These are phyloP conservation scores for Drosophila picticornis DNA, from an alignment of 2,888 invertebrate genomes.

Conservation along the genomic window DNA sequence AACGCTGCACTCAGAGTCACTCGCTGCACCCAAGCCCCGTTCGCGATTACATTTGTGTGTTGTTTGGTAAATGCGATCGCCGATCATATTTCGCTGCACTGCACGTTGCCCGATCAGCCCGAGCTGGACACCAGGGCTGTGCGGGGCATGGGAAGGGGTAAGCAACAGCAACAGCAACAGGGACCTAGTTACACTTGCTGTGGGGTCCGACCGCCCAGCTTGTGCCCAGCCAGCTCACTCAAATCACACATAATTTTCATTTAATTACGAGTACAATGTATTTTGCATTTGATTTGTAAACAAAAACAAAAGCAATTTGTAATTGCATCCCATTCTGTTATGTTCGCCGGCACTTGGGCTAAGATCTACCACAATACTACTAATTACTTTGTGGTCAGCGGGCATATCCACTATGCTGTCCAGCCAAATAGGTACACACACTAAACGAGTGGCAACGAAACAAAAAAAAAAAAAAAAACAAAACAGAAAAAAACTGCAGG, in stretches of 20 bases:
- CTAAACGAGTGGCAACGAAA: neutral
- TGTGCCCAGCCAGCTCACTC: slow-evolving; percentile 3
- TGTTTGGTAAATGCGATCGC: slow-evolving; percentile 74
- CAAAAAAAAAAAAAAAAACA: neutral
- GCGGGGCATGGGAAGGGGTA: no score
- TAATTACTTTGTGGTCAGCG: slow-evolving; percentile 17
- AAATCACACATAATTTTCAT: slow-evolving; percentile 56
- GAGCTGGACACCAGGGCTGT: neutral
- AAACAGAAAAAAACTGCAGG: slow-evolving; percentile 30
- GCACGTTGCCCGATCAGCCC: slow-evolving; percentile 20
- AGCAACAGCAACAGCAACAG: neutral
- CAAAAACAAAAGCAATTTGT: slow-evolving; percentile 55
- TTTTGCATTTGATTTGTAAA: slow-evolving; percentile 65
- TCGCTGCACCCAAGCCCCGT: slow-evolving; percentile 11
- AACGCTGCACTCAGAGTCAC: slow-evolving; percentile 54
- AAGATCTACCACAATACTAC: neutral
- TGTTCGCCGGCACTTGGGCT: neutral
- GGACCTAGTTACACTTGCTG: slow-evolving; percentile 35
- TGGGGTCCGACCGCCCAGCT: slow-evolving; percentile 72
- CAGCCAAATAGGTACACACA: slow-evolving; percentile 7
- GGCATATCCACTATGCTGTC: slow-evolving; percentile 21
- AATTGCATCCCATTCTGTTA: slow-evolving; percentile 38
- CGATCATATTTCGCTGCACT: slow-evolving; percentile 69
- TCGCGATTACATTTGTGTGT: slow-evolving; percentile 57
- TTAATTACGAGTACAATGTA: slow-evolving; percentile 58